A percentile compares a stretch with the other conserved stretches of the same genome.
phyloP scores from a whole-genome alignment of 2,113 vertebrate species.

The Gorsachius goisagi region DNA sequence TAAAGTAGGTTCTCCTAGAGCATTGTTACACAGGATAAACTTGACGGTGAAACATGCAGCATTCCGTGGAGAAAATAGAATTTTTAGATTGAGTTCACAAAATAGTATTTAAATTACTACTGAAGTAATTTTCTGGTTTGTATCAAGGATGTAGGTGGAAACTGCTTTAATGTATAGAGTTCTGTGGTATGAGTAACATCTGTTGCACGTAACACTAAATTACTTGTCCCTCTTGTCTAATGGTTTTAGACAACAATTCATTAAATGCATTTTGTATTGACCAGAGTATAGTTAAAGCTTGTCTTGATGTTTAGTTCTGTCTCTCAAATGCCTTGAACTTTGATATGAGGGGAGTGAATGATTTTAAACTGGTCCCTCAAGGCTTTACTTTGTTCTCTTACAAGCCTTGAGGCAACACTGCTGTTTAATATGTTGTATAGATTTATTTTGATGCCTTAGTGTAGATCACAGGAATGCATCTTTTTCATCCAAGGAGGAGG shows the following conservation, averaged over 20 bases:
- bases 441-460: conserved; percentile 56
- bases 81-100: not conserved
- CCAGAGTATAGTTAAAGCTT: conserved; percentile 79
- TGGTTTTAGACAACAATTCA: conserved; percentile 36
- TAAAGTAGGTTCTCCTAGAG: too few species aligned
- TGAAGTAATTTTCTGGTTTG: conserved; percentile 24
- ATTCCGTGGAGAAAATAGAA: not conserved
- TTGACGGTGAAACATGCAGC: conserved; percentile 7
- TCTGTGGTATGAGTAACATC: conserved; percentile 56
- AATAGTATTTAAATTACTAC: not conserved
- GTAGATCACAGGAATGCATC: not conserved
- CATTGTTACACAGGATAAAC: too few species aligned
- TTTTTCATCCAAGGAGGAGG: conserved; percentile 38
- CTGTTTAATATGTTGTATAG: conserved; percentile 27
- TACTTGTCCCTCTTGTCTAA: conserved; percentile 55
- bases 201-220: conserved; percentile 62
- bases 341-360: conserved; percentile 14
- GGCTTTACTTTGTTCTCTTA: conserved; percentile 30
- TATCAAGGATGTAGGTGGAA: conserved; percentile 42
- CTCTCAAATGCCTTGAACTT: conserved; percentile 61
- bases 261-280: conserved; percentile 57
- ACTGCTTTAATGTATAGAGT: conserved; percentile 52
- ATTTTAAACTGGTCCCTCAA: conserved; percentile 17
- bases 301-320: conserved; percentile 70
- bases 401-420: conserved; percentile 20